Conservation (phyloP, 2,113 vertebrate species). For the Gambusia affinis region DNA sequence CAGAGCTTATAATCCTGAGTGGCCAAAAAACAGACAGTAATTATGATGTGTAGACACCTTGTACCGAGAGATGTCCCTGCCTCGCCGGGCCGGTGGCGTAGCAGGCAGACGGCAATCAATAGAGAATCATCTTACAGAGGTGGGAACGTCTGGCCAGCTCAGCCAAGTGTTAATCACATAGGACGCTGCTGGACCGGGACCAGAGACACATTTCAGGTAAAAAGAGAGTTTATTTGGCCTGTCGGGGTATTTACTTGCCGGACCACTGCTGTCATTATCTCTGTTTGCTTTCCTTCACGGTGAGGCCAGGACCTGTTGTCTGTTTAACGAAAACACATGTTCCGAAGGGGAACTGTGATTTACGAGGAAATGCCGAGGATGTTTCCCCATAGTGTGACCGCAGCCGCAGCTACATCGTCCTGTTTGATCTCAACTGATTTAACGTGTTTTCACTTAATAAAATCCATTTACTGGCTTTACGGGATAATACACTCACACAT, state of each 20-base stretch:
- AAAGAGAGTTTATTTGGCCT: conserved; percentile 32
- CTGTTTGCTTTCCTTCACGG: conserved; percentile 33
- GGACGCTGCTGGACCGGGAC: conserved; percentile 13
- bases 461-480: not conserved
- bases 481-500: not conserved
- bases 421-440: conserved; percentile 41
- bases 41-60: conserved; percentile 42
- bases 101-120: conserved; percentile 30
- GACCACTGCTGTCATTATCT: conserved; percentile 20
- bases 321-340: conserved; percentile 47
- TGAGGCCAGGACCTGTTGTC: conserved; percentile 32
- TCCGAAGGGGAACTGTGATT: conserved; percentile 17
- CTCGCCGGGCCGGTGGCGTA: conserved; percentile 2
- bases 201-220: conserved; percentile 23
- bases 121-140: conserved; percentile 28
- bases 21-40: conserved; percentile 26
- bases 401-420: conserved; percentile 1
- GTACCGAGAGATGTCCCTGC: conserved; percentile 25
- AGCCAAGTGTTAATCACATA: conserved; percentile 30
- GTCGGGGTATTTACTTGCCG: conserved; percentile 28
- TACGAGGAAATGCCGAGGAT: conserved; percentile 32
- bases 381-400: conserved; percentile 29
- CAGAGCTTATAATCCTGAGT: conserved; percentile 13
- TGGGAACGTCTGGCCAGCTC: conserved; percentile 15
- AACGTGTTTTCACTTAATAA: conserved; percentile 15